These are phyloP conservation scores for Lineus longissimus DNA, from an alignment of 1,140 invertebrate genomes.

Conservation along the genomic window DNA sequence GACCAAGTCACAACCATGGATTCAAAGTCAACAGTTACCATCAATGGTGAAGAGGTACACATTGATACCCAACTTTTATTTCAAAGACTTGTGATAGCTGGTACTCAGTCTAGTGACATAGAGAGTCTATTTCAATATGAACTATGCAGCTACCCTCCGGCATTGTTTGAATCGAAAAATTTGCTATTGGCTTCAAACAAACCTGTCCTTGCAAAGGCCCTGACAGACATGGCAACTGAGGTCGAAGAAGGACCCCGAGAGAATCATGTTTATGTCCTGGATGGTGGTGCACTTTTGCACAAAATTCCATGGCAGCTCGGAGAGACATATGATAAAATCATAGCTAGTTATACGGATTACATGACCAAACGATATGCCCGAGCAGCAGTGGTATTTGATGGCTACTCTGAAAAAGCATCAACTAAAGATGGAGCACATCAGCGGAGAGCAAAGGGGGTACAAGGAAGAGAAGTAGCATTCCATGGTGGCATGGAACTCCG, in stretches of 20 bases:
- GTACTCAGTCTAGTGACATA: too few species aligned
- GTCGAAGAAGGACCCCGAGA: too few species aligned
- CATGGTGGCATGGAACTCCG: neutral
- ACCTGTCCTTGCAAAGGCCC: too few species aligned
- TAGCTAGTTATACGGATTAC: neutral
- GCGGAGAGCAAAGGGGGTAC: neutral
- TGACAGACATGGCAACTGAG: too few species aligned
- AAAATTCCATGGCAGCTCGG: slow-evolving; percentile 8
- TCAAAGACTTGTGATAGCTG: too few species aligned
- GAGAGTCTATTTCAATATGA: too few species aligned
- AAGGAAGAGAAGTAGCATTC: neutral
- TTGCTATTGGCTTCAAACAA: too few species aligned
- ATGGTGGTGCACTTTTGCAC: slow-evolving; percentile 21
- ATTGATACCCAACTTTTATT: neutral
- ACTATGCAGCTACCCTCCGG: too few species aligned
- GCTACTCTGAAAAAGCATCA: neutral
- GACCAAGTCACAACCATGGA: too few species aligned
- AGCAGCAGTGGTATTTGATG: slow-evolving; percentile 4
- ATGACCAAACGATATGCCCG: neutral
- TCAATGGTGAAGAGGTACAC: too few species aligned
- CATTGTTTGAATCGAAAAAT: too few species aligned
- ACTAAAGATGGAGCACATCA: slow-evolving; percentile 3
- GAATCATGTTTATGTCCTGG: slow-evolving; percentile 15
- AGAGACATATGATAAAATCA: neutral
- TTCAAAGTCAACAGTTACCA: too few species aligned